Conservation (phyloP, 2,888 invertebrate species). For the Dasypolia templi region DNA sequence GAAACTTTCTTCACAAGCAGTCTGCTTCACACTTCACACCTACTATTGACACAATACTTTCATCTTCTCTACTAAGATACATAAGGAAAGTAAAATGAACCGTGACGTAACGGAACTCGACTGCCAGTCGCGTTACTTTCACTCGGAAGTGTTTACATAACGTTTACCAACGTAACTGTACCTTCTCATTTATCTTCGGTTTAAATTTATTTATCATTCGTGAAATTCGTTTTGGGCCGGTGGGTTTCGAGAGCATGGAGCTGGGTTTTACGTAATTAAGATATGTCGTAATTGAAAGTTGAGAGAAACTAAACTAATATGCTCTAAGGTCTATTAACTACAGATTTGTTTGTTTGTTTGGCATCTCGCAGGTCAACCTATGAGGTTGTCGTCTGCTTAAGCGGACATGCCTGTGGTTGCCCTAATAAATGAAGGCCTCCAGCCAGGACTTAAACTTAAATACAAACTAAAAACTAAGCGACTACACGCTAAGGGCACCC, state of each 20-base stretch:
- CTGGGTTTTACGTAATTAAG: constrained; percentile 34
- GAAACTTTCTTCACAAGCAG: constrained; percentile 40
- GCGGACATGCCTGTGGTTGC: no score
- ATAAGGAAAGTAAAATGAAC: constrained; percentile 71
- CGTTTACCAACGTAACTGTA: constrained; percentile 57
- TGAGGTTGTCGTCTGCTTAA: no score
- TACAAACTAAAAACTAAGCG: no score
- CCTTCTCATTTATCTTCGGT: constrained; percentile 59
- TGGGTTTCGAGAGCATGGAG: constrained; percentile 24
- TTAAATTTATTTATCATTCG: constrained; percentile 63
- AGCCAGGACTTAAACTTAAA: no score
- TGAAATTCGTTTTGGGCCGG: constrained; percentile 53
- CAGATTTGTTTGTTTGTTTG: no score
- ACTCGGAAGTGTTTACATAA: constrained; percentile 69
- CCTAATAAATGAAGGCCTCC: no score
- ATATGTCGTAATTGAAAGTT: constrained; percentile 24
- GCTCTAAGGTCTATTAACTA: neutral
- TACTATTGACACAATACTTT: constrained; percentile 59
- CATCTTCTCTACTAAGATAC: constrained; percentile 54
- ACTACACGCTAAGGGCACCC: no score
- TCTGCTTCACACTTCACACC: constrained; percentile 41
- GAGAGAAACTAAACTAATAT: neutral
- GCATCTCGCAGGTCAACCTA: no score
- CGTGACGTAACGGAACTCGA: constrained; percentile 73
- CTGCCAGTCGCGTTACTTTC: constrained; percentile 74